Evolutionary conservation across 1,140 invertebrate species (phyloP), one percentile per base, ranked within the genome.

Genomic region (Drosophila novamexicana): DNA sequence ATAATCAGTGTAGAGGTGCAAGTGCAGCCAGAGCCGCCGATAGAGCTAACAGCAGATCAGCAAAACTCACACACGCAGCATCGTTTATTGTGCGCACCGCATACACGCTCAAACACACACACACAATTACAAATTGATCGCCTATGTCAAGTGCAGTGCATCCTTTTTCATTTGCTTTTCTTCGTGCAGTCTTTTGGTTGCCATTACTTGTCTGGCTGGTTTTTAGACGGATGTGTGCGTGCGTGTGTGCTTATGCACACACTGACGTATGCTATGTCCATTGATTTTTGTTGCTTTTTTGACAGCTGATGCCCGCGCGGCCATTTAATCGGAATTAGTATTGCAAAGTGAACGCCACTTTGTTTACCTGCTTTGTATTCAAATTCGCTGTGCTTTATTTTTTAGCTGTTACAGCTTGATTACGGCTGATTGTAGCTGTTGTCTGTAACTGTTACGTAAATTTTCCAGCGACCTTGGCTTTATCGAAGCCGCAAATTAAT

Each of bases 381-480:
- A n/a, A 57, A 37, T 66, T 34, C 64, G 16, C n/a, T 47, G 42
- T 32, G 32, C 49, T 18, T 59, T 37, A 50, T 32, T 59, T 69
- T 44, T 37, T 40, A 47, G 42, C 50, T 68, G 50, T 68, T 49
- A 68, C 70, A 56, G 34, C 14, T 52, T 52, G 47, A 68, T 65
- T 73, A 45, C 56, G 39, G 54, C 47, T 45, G n/a, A 47, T 22
- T 29, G 61, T 61, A 40, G 39, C 10, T 63, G 36, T 62, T 56
- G 65, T 37, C 9, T 63, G 42, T 57, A 63, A 47, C 16, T 42
- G 39, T 69, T 75, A 75, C 58, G 59, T 75, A 64, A 75, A 75
- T 64, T 44, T 39, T 39, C 16, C 22, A 45, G 58, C 52, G 67
- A 56, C 72, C 72, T 75, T 75, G 67, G 59, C 54, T 70, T 58